Evolutionary conservation across 2,797 vertebrate genomes (phyloP).

Genomic region (Meriones psammophilus): DNA sequence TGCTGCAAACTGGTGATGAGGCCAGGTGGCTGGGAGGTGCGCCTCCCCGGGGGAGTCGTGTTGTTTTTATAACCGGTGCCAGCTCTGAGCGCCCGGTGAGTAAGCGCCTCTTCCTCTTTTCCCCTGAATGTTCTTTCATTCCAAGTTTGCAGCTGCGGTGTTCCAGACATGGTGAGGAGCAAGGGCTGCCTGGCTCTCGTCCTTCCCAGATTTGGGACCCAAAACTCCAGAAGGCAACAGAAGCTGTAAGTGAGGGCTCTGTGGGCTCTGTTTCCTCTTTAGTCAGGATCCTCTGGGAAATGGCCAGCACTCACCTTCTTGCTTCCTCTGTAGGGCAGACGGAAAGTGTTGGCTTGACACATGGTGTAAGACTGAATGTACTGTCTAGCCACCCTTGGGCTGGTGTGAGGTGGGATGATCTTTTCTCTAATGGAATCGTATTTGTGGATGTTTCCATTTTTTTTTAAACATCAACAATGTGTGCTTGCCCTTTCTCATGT

Average conservation of each 20-base stretch:
- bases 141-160: constrained; percentile 59
- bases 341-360: not conserved
- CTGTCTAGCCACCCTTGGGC: not conserved
- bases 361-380: not conserved
- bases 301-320: not conserved
- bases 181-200: constrained; percentile 79
- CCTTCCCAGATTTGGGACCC: constrained; percentile 72
- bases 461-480: constrained; percentile 3
- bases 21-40: constrained; percentile 76
- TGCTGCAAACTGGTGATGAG: constrained; percentile 50
- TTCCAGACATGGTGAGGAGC: constrained; percentile 74
- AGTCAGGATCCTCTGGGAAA: not conserved
- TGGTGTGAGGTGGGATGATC: not conserved
- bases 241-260: constrained; percentile 74
- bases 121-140: constrained; percentile 32
- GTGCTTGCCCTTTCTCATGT: not conserved
- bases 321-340: not conserved
- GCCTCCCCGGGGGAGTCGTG: constrained; percentile 62
- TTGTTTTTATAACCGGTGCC: constrained; percentile 85
- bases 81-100: constrained; percentile 76
- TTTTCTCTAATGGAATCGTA: constrained; percentile 32
- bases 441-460: constrained; percentile 43
- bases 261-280: not conserved
- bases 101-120: constrained; percentile 75
- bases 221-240: constrained; percentile 58